Conservation (phyloP, 2,888 invertebrate species). For the Zhuqinia jingwanae region DNA sequence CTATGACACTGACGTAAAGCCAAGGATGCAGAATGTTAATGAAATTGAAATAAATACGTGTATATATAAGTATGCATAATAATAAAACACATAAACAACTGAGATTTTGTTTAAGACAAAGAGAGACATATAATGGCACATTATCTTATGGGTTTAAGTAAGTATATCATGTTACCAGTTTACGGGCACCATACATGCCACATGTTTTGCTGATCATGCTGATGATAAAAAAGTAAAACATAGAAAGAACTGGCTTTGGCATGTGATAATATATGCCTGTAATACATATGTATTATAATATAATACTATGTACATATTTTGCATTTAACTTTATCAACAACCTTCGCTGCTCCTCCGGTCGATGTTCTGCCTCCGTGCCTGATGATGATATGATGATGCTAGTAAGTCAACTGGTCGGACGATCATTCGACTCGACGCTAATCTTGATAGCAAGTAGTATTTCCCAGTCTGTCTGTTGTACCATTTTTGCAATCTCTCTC, state of each 20-base stretch:
- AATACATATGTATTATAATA: not conserved
- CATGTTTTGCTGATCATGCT: slow-evolving; percentile 11
- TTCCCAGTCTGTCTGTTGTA: slow-evolving; percentile 1
- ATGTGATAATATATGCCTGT: not conserved
- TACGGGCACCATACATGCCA: not conserved
- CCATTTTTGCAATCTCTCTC: slow-evolving; percentile 45
- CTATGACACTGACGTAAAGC: slow-evolving; percentile 29
- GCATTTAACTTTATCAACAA: slow-evolving; percentile 3
- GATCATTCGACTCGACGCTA: slow-evolving; percentile 58
- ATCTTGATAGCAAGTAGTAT: not conserved
- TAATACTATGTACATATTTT: not conserved
- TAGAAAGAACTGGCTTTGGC: not conserved
- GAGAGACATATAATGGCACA: no score
- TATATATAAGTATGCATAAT: no score
- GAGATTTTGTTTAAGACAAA: slow-evolving; percentile 18
- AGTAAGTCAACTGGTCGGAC: slow-evolving; percentile 55
- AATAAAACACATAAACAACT: no score
- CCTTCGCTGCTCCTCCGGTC: slow-evolving; percentile 45
- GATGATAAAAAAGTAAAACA: not conserved
- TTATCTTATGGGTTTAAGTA: no score
- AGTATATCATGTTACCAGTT: slow-evolving; percentile 38
- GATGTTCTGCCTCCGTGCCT: slow-evolving; percentile 48
- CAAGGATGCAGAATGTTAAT: slow-evolving; percentile 36
- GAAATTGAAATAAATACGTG: slow-evolving; percentile 37
- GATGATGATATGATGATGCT: slow-evolving; percentile 1